Conservation (phyloP, 1,140 invertebrate species). For the Achatina immaculata region DNA sequence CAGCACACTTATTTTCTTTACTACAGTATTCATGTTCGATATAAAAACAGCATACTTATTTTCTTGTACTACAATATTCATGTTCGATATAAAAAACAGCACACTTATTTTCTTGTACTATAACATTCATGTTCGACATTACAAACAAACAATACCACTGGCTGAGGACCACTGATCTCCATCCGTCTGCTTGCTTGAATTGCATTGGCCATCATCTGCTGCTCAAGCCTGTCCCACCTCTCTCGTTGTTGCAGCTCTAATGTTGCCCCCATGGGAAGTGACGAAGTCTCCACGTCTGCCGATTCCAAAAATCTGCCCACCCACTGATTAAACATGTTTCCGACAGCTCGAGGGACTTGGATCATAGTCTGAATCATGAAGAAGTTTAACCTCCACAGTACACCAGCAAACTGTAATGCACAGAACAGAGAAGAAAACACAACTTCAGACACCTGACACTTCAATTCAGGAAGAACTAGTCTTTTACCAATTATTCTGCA, state of each 20-base stretch:
- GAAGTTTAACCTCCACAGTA: slow-evolving; percentile 73
- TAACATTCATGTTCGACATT: too few species aligned
- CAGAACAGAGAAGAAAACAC: background rate
- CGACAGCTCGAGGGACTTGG: slow-evolving; percentile 70
- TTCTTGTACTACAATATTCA: too few species aligned
- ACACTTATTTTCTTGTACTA: too few species aligned
- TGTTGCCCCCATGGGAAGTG: slow-evolving; percentile 73
- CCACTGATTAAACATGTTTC: slow-evolving; percentile 64
- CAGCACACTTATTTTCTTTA: too few species aligned
- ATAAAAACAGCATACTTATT: too few species aligned
- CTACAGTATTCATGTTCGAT: too few species aligned
- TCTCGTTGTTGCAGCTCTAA: slow-evolving; percentile 74
- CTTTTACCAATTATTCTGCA: too few species aligned
- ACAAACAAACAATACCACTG: slow-evolving; percentile 34
- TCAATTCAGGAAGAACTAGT: too few species aligned
- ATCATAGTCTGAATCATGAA: slow-evolving; percentile 70
- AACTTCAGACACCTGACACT: too few species aligned
- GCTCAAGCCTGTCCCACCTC: slow-evolving; percentile 73
- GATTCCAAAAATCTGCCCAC: slow-evolving; percentile 72
- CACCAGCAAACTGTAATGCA: slow-evolving; percentile 69
- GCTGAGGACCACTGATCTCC: slow-evolving; percentile 43
- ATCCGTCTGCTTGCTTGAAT: slow-evolving; percentile 47
- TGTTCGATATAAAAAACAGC: too few species aligned
- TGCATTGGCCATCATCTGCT: slow-evolving; percentile 70
- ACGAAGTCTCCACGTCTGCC: slow-evolving; percentile 65